phyloP scores from a whole-genome alignment of 2,113 vertebrate genomes.

The Rhabdomys dilectus region DNA sequence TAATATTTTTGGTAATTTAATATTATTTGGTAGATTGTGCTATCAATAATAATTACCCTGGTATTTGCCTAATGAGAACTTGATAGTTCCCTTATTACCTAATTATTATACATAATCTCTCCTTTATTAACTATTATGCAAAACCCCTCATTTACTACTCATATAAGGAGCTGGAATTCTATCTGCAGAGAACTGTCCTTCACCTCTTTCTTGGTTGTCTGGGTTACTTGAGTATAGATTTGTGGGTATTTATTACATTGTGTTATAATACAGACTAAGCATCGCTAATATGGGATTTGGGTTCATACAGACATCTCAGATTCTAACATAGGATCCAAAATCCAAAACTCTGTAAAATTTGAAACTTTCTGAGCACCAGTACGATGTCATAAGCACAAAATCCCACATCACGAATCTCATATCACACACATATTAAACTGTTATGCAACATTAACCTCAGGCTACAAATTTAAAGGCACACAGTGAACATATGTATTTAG shows the following conservation, averaged over 20 bases:
- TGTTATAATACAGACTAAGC: neutral
- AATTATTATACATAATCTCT: neutral
- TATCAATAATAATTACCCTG: neutral
- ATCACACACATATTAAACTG: neutral
- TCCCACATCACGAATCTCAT: neutral
- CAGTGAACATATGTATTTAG: neutral
- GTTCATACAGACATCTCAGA: neutral
- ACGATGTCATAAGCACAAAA: neutral
- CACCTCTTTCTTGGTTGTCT: neutral
- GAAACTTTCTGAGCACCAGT: neutral
- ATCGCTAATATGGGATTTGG: neutral
- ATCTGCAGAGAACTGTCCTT: neutral
- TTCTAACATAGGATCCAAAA: neutral
- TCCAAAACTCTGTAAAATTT: neutral
- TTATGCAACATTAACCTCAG: neutral
- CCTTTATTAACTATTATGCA: neutral
- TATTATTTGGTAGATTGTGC: neutral
- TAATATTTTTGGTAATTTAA: neutral
- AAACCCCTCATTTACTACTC: neutral
- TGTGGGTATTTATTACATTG: neutral
- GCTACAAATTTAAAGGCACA: neutral
- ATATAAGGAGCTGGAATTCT: slow-evolving; percentile 19
- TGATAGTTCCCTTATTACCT: neutral
- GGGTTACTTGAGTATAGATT: neutral
- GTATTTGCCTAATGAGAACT: neutral